Conservation (phyloP, 1,140 invertebrate species). For the Leptonema lineaticorne region DNA sequence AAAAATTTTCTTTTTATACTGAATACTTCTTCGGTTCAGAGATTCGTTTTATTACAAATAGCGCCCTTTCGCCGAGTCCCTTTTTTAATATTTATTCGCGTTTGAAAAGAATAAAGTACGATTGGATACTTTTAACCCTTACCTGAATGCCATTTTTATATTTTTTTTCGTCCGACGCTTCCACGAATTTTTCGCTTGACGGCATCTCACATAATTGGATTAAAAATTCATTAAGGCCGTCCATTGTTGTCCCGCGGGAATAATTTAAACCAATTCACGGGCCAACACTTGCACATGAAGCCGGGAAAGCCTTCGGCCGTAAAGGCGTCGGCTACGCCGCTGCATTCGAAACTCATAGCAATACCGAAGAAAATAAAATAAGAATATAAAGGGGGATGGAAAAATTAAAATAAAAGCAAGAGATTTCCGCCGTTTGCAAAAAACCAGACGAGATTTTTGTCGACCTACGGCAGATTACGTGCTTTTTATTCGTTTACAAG, state of each 20-base stretch:
- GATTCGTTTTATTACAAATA: no score
- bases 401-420: no score
- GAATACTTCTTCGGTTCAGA: no score
- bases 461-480: background rate
- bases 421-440: background rate
- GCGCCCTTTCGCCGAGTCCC: no score
- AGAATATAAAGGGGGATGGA: background rate
- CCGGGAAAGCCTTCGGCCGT: slow-evolving; percentile 26
- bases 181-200: slow-evolving; percentile 41
- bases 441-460: slow-evolving; percentile 1
- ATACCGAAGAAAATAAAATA: background rate
- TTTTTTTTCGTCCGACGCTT: slow-evolving; percentile 13
- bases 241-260: slow-evolving; percentile 51
- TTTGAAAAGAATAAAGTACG: background rate
- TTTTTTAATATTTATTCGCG: background rate
- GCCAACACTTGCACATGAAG: slow-evolving; percentile 46
- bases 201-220: slow-evolving; percentile 51
- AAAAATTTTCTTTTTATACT: no score
- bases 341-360: background rate
- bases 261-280: slow-evolving; percentile 57
- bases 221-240: slow-evolving; percentile 58
- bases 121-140: slow-evolving; percentile 19
- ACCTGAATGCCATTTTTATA: background rate
- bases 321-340: background rate
- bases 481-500: background rate